A percentile compares a stretch with the other conserved stretches of the same genome.
These are phyloP conservation scores for Poecilia gillii DNA, from an alignment of 2,797 vertebrate species.

Conservation along the genomic window DNA sequence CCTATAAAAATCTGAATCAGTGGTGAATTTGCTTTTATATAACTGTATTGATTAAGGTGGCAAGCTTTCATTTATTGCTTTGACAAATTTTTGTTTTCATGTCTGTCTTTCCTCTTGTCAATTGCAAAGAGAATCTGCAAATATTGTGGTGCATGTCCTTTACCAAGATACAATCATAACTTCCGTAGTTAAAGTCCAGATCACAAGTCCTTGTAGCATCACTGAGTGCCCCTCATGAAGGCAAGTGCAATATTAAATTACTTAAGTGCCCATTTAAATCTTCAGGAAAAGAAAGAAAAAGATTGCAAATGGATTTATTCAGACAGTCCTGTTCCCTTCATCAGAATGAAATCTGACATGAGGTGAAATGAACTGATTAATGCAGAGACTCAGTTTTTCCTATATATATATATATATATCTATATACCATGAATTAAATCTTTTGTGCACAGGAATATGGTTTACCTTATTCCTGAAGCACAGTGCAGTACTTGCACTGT, in stretches of 20 bases:
- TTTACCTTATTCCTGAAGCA: too few species aligned
- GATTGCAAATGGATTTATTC: slow-evolving; percentile 5
- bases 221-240: slow-evolving; percentile 18
- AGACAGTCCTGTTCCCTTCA: slow-evolving; percentile 15
- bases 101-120: background rate
- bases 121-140: background rate
- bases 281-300: slow-evolving; percentile 10
- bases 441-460: background rate
- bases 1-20: background rate
- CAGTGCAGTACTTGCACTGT: background rate
- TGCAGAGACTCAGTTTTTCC: background rate
- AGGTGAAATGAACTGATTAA: background rate
- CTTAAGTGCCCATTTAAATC: slow-evolving; percentile 30
- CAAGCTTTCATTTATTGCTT: background rate
- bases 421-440: background rate
- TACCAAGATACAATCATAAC: background rate
- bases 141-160: background rate
- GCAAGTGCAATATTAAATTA: slow-evolving; percentile 20
- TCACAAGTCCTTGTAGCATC: slow-evolving; percentile 10
- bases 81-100: background rate
- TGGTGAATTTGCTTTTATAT: background rate
- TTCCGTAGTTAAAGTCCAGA: background rate
- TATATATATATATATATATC: too few species aligned
- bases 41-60: background rate
- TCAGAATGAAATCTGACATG: slow-evolving; percentile 11